Evolutionary conservation across 2,888 invertebrate genomes (phyloP), one percentile per base, ranked within the genome.

Genomic region (Oligia fasciuncula): DNA sequence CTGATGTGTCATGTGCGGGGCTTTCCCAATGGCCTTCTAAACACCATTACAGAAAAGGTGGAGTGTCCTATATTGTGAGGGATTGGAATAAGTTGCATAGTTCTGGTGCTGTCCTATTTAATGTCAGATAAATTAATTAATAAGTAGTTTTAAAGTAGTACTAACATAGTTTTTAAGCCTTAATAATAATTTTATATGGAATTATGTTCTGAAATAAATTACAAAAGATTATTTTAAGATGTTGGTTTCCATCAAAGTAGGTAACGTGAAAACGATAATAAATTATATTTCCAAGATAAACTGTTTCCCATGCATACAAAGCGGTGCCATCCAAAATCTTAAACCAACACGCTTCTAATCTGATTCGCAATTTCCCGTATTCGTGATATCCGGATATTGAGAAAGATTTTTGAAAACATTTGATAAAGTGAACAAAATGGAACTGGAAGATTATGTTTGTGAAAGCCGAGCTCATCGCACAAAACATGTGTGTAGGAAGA

Each of bases 301-400:
- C 73, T 69, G 0, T 70, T 49, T 51, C 19, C 66, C 51, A 63
- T 73, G 82, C 81, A 76, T 84, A 82, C n/a, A 79, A 73, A 80
- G 35, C 23, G 57, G 14, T 62, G 19, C 57, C 70, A 70, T 73
- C 17, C 35, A 57, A 76, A 85, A 81, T 85, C 73, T 76, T 63
- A 85, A 77, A 49, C 67, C 66, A 77, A 71, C 63, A 71, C 70
- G 49, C 35, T 66, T 54, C 62, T 74, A 81, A 84, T 84, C 67
- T 70, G 62, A 83, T 86, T 83, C 9, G 43, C 73, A 76, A 86
- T 77, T 65, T 68, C 46, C 69, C 54, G 35, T 63, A 51, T 73
- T 85, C 62, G 70, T 66, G 72, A 60, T 71, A 46, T 68, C 49
- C 57, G 29, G n/a, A 63, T 63, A 67, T 80, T 63, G 66, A 14